Percentiles rank a stretch among this genome's conserved stretches.
Evolutionary conservation across 2,888 invertebrate species (phyloP).

Genomic region (Temnothorax unifasciatus): DNA sequence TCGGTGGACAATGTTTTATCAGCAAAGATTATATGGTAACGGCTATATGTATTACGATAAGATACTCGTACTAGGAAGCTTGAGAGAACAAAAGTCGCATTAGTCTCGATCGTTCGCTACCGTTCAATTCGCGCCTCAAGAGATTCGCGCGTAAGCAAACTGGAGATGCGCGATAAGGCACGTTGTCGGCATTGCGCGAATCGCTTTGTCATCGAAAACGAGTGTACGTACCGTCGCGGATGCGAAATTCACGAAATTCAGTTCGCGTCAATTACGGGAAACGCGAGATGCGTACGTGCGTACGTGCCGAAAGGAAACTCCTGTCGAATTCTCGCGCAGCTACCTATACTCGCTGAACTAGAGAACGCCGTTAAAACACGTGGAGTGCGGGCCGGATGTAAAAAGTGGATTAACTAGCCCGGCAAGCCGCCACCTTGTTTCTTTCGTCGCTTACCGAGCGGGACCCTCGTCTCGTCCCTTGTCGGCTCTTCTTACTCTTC

Average conservation of each 20-base stretch:
- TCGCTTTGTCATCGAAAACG: conserved; percentile 50
- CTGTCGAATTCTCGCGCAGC: conserved; percentile 38
- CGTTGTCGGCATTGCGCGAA: conserved; percentile 23
- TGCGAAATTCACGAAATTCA: conserved; percentile 22
- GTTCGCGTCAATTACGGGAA: not conserved
- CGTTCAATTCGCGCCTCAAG: conserved; percentile 39
- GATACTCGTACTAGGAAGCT: conserved; percentile 14
- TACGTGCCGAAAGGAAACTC: conserved; percentile 33
- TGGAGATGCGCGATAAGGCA: conserved; percentile 52
- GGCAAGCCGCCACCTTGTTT: conserved; percentile 64
- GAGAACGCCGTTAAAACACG: conserved; percentile 39
- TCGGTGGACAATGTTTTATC: conserved; percentile 26
- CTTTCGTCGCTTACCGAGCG: conserved; percentile 69
- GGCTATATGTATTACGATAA: conserved; percentile 26
- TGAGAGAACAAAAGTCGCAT: conserved; percentile 40
- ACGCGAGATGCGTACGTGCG: not conserved
- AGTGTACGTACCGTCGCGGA: conserved; percentile 14
- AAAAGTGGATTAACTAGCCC: conserved; percentile 77
- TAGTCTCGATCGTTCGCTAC: conserved; percentile 37
- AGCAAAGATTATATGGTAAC: conserved; percentile 25
- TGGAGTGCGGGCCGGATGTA: conserved; percentile 43
- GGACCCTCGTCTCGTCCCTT: conserved; percentile 65
- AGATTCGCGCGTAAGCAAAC: conserved; percentile 16
- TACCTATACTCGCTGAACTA: not conserved
- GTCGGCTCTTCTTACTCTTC: conserved; percentile 64